These are phyloP conservation scores for Macrobrachium nipponense DNA, from an alignment of 1,140 invertebrate genomes.

Conservation along the genomic window DNA sequence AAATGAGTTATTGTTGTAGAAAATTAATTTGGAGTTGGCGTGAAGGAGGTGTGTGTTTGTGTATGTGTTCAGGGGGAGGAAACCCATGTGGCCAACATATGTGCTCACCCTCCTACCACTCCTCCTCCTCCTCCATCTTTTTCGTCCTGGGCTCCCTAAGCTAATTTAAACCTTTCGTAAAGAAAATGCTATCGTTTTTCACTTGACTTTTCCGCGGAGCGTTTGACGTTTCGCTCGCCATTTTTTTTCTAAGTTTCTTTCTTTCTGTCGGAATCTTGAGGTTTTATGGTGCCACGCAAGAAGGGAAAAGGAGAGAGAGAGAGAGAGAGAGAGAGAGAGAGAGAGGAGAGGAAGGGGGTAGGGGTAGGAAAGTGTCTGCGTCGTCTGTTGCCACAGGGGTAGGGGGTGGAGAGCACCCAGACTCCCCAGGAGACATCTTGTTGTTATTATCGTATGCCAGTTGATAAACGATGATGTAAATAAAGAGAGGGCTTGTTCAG, in stretches of 20 bases:
- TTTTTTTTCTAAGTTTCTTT: slow-evolving; percentile 9
- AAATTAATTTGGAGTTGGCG: too few relatives aligned
- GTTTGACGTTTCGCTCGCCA: slow-evolving; percentile 11
- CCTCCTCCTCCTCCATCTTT: neutral
- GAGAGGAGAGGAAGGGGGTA: neutral
- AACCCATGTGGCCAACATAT: neutral
- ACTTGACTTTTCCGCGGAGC: slow-evolving; percentile 8
- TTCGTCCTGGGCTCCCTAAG: neutral
- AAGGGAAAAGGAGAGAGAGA: neutral
- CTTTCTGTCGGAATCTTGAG: neutral
- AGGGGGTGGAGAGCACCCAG: neutral
- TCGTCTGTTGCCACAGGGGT: neutral
- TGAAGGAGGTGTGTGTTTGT: too few relatives aligned
- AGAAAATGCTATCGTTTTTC: slow-evolving; percentile 23
- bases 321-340: neutral
- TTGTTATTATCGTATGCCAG: too few relatives aligned
- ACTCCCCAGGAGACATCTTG: too few relatives aligned
- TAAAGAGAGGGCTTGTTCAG: too few relatives aligned
- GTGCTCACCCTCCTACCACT: neutral
- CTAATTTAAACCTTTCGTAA: slow-evolving; percentile 25
- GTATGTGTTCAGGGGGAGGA: neutral
- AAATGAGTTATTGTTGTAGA: too few relatives aligned
- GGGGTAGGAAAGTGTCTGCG: neutral
- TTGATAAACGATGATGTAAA: too few relatives aligned
- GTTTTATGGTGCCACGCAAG: slow-evolving; percentile 4